Conservation (phyloP, 2,888 invertebrate genomes). For the Miltochrista miniata region DNA sequence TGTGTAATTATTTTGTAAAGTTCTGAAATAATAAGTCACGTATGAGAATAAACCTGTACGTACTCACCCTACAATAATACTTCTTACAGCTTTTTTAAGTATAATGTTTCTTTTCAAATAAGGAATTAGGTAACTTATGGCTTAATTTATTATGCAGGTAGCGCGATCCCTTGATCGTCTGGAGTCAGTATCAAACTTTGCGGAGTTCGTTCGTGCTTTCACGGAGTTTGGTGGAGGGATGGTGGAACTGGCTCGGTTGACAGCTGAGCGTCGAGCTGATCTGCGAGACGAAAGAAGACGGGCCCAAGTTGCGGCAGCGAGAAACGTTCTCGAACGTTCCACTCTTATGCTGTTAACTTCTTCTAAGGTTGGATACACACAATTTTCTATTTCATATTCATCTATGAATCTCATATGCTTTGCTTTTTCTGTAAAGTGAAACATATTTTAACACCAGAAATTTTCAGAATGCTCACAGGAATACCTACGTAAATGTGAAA, state of each 20-base stretch:
- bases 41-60: background rate
- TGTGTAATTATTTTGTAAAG: slow-evolving; percentile 22
- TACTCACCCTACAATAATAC: too few relatives aligned
- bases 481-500: too few relatives aligned
- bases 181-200: slow-evolving; percentile 95
- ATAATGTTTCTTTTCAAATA: too few relatives aligned
- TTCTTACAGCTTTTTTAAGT: too few relatives aligned
- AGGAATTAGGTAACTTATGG: slow-evolving; percentile 31
- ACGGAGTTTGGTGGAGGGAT: slow-evolving; percentile 99
- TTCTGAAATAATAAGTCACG: slow-evolving; percentile 4
- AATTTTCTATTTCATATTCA: background rate
- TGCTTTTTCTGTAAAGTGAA: too few relatives aligned
- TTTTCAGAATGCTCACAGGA: background rate
- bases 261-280: slow-evolving; percentile 92
- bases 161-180: slow-evolving; percentile 92
- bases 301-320: slow-evolving; percentile 98
- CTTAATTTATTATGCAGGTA: slow-evolving; percentile 76
- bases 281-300: slow-evolving; percentile 96
- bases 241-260: slow-evolving; percentile 98
- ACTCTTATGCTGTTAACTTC: slow-evolving; percentile 98
- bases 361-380: slow-evolving; percentile 89
- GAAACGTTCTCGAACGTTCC: slow-evolving; percentile 97
- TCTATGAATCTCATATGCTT: background rate
- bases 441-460: too few relatives aligned
- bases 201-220: slow-evolving; percentile 99